phyloP scores from a whole-genome alignment of 2,888 invertebrate species.

The Cheilosia impressa region DNA sequence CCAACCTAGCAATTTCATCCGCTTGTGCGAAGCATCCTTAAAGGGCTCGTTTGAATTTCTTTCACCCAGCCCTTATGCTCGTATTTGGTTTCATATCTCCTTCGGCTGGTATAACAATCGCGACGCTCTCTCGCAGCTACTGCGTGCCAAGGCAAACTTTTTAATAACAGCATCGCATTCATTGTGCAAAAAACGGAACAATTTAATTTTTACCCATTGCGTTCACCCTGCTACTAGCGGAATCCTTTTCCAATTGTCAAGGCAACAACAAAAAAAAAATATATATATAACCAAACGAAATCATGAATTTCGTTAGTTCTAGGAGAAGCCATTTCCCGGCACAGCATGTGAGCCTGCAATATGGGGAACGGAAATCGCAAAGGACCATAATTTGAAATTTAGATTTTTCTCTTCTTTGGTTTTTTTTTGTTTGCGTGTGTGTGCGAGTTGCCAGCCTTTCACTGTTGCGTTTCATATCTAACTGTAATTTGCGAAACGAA shows the following conservation, averaged over 20 bases:
- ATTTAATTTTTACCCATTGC: constrained; percentile 73
- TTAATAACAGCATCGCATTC: constrained; percentile 74
- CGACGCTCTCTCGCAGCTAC: neutral
- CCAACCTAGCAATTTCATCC: constrained; percentile 63
- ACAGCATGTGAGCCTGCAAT: constrained; percentile 66
- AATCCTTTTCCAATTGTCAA: constrained; percentile 75
- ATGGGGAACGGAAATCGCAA: constrained; percentile 63
- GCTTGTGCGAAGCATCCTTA: constrained; percentile 51
- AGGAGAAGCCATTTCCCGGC: constrained; percentile 64
- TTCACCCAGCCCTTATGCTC: neutral
- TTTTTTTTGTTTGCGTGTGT: neutral
- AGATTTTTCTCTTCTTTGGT: constrained; percentile 56
- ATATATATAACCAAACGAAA: constrained; percentile 31
- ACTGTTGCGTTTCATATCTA: constrained; percentile 49
- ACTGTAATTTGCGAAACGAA: constrained; percentile 73
- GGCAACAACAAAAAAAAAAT: constrained; percentile 8
- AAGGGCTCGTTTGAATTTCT: constrained; percentile 33
- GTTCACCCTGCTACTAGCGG: constrained; percentile 46
- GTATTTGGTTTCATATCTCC: constrained; percentile 7
- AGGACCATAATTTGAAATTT: constrained; percentile 75
- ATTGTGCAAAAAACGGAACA: constrained; percentile 63
- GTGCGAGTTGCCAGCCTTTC: neutral
- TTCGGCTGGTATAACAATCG: constrained; percentile 10
- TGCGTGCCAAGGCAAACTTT: constrained; percentile 62
- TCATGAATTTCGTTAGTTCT: constrained; percentile 71